These are phyloP conservation scores for Sorex araneus DNA, from an alignment of 2,113 vertebrate species.

Conservation along the genomic window DNA sequence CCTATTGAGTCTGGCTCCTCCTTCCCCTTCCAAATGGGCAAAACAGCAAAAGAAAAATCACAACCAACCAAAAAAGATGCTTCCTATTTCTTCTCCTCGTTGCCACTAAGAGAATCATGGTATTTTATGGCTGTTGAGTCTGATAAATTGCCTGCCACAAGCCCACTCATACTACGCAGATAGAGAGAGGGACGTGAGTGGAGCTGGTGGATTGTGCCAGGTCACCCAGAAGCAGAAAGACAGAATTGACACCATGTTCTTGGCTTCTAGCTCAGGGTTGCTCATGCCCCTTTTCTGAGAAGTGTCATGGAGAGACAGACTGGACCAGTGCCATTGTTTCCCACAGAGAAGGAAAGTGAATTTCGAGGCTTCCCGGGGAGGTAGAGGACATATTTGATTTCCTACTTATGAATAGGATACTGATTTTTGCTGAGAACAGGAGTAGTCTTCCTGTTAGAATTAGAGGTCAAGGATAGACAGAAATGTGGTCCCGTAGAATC, in stretches of 20 bases:
- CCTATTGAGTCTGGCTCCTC: not conserved
- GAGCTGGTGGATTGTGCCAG: not conserved
- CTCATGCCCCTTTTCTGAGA: not conserved
- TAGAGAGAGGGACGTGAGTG: not conserved
- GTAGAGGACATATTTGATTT: not conserved
- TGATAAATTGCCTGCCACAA: not conserved
- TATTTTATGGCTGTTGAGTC: not conserved
- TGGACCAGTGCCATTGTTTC: not conserved
- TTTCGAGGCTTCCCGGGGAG: not conserved
- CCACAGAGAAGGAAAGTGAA: not conserved
- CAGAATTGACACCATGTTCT: not conserved
- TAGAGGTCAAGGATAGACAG: not conserved
- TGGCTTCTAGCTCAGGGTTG: not conserved
- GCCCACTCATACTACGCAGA: not conserved
- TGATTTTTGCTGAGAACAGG: not conserved
- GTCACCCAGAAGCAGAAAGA: not conserved
- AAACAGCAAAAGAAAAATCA: slow-evolving; percentile 18
- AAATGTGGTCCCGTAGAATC: not conserved
- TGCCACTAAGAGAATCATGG: not conserved
- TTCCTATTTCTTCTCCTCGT: not conserved
- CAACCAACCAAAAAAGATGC: not conserved
- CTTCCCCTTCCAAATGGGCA: slow-evolving; percentile 36
- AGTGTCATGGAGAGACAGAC: not conserved
- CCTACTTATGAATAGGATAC: not conserved
- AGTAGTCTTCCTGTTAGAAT: not conserved